Evolutionary conservation across 2,113 vertebrate species (phyloP).

Genomic region (Electrona antarctica): DNA sequence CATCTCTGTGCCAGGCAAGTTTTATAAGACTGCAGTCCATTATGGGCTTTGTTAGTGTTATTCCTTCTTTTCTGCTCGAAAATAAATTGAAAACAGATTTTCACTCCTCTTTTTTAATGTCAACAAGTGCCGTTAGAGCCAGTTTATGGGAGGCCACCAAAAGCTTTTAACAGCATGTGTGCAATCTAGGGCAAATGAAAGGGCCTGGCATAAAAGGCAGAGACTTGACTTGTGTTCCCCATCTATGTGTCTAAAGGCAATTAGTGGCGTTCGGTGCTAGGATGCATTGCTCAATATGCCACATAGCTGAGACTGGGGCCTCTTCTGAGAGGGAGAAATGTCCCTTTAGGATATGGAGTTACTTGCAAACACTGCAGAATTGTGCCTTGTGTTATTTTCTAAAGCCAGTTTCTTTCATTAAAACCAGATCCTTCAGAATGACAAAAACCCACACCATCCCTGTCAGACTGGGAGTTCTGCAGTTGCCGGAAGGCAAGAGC

Average conservation of each 20-base stretch:
- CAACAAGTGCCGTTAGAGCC: slow-evolving; percentile 70
- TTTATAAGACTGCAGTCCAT: slow-evolving; percentile 31
- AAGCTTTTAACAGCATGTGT: slow-evolving; percentile 74
- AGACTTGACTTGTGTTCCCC: slow-evolving; percentile 59
- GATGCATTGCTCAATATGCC: slow-evolving; percentile 48
- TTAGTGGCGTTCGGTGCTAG: slow-evolving; percentile 58
- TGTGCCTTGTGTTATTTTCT: slow-evolving; percentile 58
- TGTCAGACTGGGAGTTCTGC: slow-evolving; percentile 31
- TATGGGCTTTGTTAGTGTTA: slow-evolving; percentile 28
- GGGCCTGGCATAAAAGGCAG: slow-evolving; percentile 54
- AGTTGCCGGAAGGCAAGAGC: slow-evolving; percentile 53
- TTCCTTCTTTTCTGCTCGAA: slow-evolving; percentile 42
- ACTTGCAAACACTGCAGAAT: slow-evolving; percentile 52
- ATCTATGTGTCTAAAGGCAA: slow-evolving; percentile 73
- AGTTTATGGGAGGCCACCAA: slow-evolving; percentile 55
- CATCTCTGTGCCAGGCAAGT: slow-evolving; percentile 10
- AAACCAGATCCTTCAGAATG: slow-evolving; percentile 58
- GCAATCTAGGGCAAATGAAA: slow-evolving; percentile 67
- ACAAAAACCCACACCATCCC: slow-evolving; percentile 55
- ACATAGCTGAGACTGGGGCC: slow-evolving; percentile 34
- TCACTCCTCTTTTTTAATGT: slow-evolving; percentile 64
- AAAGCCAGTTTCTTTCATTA: slow-evolving; percentile 69
- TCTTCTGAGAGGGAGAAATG: slow-evolving; percentile 39
- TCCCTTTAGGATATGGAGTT: slow-evolving; percentile 59
- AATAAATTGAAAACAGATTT: slow-evolving; percentile 56